Base-by-base conservation (phyloP, 2,113 vertebrate genomes). In the Vimba vimba region DNA sequence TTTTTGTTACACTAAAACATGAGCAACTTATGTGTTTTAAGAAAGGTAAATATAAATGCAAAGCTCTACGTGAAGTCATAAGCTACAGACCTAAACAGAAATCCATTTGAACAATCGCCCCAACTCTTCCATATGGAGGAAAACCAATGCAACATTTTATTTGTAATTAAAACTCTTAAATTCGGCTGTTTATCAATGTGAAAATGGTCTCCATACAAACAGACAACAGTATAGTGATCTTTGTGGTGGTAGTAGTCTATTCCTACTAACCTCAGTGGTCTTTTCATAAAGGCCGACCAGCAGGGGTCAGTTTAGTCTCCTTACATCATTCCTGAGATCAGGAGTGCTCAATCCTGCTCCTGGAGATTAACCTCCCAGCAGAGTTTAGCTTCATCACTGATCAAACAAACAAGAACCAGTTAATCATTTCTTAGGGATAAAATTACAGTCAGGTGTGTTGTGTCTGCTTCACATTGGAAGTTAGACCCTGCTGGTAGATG, bases 261-360 rank as follows among this genome's bases (percentile, higher is more conserved):
- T 52, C 73, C n/a, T 43, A 68, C 10, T 33, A 27, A 74, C 55
- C 62, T 68, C 69, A 8, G 55, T 33, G 75, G 52, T 71, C 43
- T 77, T 50, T n/a, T 43, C 89, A 84, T 79, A 86, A 90, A 55
- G 1, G 43, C 85, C 82, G 83, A 89, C 93, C 94, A 94, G 94
- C 89, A 94, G 94, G 92, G 94, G 93, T 94, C 94, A 94, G 92
- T 91, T 93, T 85, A 79, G 83, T 88, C 84, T 88, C 82, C 87
- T 50, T 47, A 6, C n/a, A 45, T 64, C 27, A 36, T 21, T 36
- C 25, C 79, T n/a, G 52, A 71, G 21, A 82, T 76, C 23, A 30
- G 59, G 47, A 52, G 10, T 21, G n/a, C 30, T 71, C 10, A 21
- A 30, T 55, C 21, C 11, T n/a, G 19, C 11, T 79, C 43, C 45